A percentile compares a stretch with the other conserved stretches of the same genome.
These are phyloP conservation scores for Hippocampus mohnikei DNA, from an alignment of 2,113 vertebrate genomes.

Conservation along the genomic window DNA sequence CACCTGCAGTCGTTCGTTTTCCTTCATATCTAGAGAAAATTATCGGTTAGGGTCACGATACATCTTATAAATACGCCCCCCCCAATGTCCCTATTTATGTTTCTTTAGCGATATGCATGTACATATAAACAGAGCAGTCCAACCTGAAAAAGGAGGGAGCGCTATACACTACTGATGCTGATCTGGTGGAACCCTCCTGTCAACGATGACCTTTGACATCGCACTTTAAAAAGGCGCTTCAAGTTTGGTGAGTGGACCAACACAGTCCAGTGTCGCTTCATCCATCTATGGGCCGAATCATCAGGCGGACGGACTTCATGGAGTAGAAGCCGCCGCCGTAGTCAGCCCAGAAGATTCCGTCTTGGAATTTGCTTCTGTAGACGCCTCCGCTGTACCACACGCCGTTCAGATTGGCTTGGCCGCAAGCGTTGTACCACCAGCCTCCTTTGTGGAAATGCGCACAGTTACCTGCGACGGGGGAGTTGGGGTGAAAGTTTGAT, in stretches of 20 bases:
- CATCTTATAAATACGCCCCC: slow-evolving; percentile 25
- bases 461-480: slow-evolving; percentile 84
- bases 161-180: slow-evolving; percentile 22
- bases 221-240: slow-evolving; percentile 7
- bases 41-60: slow-evolving; percentile 15
- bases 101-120: slow-evolving; percentile 16
- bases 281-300: slow-evolving; percentile 94
- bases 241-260: slow-evolving; percentile 36
- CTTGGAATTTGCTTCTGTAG: slow-evolving; percentile 96
- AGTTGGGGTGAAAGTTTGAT: background rate
- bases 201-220: slow-evolving; percentile 18
- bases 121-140: slow-evolving; percentile 20
- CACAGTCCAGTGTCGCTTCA: slow-evolving; percentile 37
- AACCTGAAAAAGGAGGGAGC: slow-evolving; percentile 11
- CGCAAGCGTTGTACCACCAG: slow-evolving; percentile 98
- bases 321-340: slow-evolving; percentile 97
- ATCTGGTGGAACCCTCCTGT: slow-evolving; percentile 10
- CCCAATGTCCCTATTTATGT: slow-evolving; percentile 14
- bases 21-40: slow-evolving; percentile 1
- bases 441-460: slow-evolving; percentile 97
- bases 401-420: slow-evolving; percentile 93
- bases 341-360: slow-evolving; percentile 96
- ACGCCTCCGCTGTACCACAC: slow-evolving; percentile 96
- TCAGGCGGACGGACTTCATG: slow-evolving; percentile 87
- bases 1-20: slow-evolving; percentile 23